A percentile compares a stretch with the other conserved stretches of the same genome.
phyloP scores from a whole-genome alignment of 2,888 invertebrate species.

The Chirona hameri region DNA sequence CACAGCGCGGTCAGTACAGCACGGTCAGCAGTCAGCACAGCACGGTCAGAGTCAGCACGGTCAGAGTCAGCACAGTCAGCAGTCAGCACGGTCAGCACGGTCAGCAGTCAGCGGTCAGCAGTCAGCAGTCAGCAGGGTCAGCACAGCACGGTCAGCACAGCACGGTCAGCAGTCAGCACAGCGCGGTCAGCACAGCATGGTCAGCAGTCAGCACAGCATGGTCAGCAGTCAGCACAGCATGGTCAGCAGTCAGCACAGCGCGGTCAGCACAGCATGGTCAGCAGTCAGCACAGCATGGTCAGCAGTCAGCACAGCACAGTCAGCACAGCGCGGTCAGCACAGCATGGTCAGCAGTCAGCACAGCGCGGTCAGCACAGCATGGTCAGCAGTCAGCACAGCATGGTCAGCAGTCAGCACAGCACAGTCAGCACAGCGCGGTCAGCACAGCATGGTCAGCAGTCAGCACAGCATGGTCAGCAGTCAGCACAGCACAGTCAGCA shows the following conservation, averaged over 20 bases:
- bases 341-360: not conserved
- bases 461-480: too few relatives aligned
- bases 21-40: not conserved
- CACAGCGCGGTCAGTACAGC: not conserved
- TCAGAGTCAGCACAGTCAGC: not conserved
- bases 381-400: not conserved
- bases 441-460: too few relatives aligned
- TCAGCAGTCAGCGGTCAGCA: not conserved
- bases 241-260: not conserved
- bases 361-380: not conserved
- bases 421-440: too few relatives aligned
- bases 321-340: not conserved
- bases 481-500: too few relatives aligned
- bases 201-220: not conserved
- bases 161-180: too few relatives aligned
- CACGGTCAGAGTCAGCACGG: not conserved
- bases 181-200: not conserved
- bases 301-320: not conserved
- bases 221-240: not conserved
- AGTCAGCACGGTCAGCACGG: not conserved
- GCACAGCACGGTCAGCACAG: too few relatives aligned
- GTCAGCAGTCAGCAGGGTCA: too few relatives aligned
- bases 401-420: too few relatives aligned
- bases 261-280: too few relatives aligned
- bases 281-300: not conserved